A percentile compares a stretch with the other conserved stretches of the same genome.
phyloP scores from a whole-genome alignment of 1,140 invertebrate species.

The Eciton burchellii region DNA sequence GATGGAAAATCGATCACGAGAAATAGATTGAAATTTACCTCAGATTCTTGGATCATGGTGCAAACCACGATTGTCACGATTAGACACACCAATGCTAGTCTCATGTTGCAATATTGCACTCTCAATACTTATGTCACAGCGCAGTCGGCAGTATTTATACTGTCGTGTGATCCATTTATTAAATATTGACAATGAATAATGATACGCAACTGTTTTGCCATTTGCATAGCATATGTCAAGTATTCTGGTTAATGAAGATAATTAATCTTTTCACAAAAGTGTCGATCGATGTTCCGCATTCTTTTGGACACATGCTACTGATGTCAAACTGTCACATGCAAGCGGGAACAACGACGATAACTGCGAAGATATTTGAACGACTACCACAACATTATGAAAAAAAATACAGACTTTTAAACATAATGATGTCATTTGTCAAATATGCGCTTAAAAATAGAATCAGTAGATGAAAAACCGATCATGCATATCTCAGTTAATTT shows the following conservation, averaged over 20 bases:
- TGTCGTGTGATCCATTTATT: conserved; percentile 15
- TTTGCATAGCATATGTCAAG: background rate
- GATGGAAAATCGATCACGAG: background rate
- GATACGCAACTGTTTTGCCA: conserved; percentile 33
- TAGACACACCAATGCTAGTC: conserved; percentile 50
- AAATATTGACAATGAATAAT: conserved; percentile 57
- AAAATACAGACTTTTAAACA: background rate
- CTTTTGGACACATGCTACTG: background rate
- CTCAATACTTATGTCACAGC: background rate
- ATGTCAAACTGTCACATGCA: background rate
- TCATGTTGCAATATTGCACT: conserved; percentile 55
- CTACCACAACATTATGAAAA: background rate
- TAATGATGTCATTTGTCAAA: background rate
- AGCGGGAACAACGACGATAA: background rate
- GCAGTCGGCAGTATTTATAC: conserved; percentile 59
- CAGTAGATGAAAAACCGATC: too few species aligned
- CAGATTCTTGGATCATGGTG: conserved; percentile 50
- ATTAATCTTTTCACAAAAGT: conserved; percentile 25
- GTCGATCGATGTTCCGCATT: background rate
- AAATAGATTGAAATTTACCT: conserved; percentile 31
- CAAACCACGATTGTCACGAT: conserved; percentile 64
- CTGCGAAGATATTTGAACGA: background rate
- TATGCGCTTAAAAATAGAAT: background rate
- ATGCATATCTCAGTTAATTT: background rate
- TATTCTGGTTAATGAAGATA: background rate